Base-by-base conservation (phyloP, 2,797 vertebrate species). In the Protosalanx chinensis region DNA sequence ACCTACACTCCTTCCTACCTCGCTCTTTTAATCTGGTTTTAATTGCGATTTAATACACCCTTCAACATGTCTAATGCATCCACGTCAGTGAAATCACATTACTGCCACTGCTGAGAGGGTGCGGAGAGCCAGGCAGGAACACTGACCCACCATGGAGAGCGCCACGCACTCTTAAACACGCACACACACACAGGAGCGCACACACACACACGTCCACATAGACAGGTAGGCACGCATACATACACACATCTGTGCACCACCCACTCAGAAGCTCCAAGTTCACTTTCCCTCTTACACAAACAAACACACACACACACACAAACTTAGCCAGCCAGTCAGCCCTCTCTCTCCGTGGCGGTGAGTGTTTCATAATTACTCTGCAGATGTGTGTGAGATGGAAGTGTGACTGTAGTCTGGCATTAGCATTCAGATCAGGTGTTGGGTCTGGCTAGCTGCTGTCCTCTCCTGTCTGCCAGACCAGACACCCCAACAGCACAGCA, bases 11-110 rank as follows among this genome's bases (percentile, higher is more conserved):
- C 4, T 68, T 63, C 70, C 71, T 67, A 71, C 37, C 53, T 30
- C 63, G 71, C 68, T 74, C 67, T 68, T 79, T 73, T 79, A 79
- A 72, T 79, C 76, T 81, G 27, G 37, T 76, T 78, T 59, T 82
- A 81, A 82, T 78, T 77, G 73, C 77, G 70, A 76, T 81, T 77
- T 78, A 75, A 82, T 76, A 59, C 71, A 78, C 60, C 74, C 71
- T 81, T 79, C 71, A 77, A 69, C 72, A 62, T 67, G n/a, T 82
- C 77, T 80, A 76, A 73, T 81, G 60, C 65, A 72, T 78, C 64
- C 71, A 67, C 80, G 76, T 46, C 37, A 67, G 77, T 64, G 32
- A 80, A 77, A 79, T 79, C 37, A 71, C 65, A 74, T 79, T 76
- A 79, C 15, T 13, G 33, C 20, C 4, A 20, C 62, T 23, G 76